Conservation (phyloP, 2,113 vertebrate species). For the Egretta garzetta region DNA sequence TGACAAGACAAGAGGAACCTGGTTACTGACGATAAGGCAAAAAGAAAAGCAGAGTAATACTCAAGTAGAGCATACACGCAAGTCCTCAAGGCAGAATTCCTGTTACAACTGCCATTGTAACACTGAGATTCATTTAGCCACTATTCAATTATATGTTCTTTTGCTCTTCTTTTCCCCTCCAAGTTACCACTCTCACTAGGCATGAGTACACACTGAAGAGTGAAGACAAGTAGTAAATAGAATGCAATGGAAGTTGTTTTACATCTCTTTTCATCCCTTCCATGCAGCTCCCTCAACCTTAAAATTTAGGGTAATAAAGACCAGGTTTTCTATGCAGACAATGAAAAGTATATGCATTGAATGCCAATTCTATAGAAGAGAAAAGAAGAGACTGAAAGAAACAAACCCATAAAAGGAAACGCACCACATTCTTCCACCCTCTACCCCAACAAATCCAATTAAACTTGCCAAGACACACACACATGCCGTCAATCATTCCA, state of each 20-base stretch:
- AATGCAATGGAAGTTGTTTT: neutral
- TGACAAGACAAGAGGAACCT: neutral
- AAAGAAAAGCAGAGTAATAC: neutral
- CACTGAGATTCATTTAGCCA: neutral
- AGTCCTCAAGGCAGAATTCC: neutral
- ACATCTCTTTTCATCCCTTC: neutral
- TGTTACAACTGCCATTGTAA: neutral
- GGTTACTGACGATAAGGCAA: neutral
- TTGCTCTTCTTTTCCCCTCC: neutral
- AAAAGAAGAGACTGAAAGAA: neutral
- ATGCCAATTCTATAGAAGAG: neutral
- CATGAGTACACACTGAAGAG: neutral
- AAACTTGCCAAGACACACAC: conserved; percentile 55
- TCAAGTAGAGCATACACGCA: neutral
- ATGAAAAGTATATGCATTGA: neutral
- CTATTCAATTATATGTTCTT: neutral
- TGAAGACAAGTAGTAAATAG: conserved; percentile 23
- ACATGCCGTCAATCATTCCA: conserved; percentile 13
- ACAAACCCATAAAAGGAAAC: conserved; percentile 39
- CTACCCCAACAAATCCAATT: conserved; percentile 56
- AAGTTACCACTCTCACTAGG: neutral
- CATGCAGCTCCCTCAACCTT: neutral
- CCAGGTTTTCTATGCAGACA: conserved; percentile 2
- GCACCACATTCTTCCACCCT: conserved; percentile 18
- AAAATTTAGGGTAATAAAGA: conserved; percentile 5